Base-by-base conservation (phyloP, 2,113 vertebrate genomes). In the Excalfactoria chinensis region DNA sequence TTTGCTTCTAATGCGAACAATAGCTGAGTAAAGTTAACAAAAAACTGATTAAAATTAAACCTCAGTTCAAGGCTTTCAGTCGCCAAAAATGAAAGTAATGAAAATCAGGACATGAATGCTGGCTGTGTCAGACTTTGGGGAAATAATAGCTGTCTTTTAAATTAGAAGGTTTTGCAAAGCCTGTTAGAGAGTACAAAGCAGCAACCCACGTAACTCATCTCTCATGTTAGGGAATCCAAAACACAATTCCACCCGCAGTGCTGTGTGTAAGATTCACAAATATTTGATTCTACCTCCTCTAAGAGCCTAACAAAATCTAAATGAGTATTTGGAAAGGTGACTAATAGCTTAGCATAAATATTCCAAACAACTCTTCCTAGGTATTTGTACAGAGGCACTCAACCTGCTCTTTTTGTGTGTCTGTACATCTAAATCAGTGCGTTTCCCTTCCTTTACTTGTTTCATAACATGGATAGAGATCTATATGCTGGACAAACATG, bases 21-120 rank as follows among this genome's bases (percentile, higher is more conserved):
- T 41, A 89, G 74, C 56, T 69, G 60, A 90, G 85, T 76, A 40
- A 88, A 64, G 48, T 37, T 91, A 40, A n/a, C n/a, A n/a, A 2
- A 62, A 66, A 85, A 43, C 89, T 92, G 55, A 73, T 93, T 92
- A 82, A 86, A 83, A 93, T 4, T 6, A 93, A 96, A 75, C n/a
- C 72, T 95, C 41, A 85, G 79, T 86, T 63, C 13, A 74, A 94
- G 40, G 75, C 63, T 96, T 92, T 90, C 79, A 93, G 64, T 91
- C 51, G 69, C 86, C 6, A 19, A 95, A 96, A 97, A 93, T 70
- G 55, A 90, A 95, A 96, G 88, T 85, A 94, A 95, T 90, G 95
- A 95, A 87, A 95, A 94, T 60, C 72, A 86, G 59, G 62, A 95
- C 66, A 11, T 73, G 93, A 94, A 80, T 40, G 48, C 71, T 93